Percentiles rank a stretch among this genome's conserved stretches.
These are phyloP conservation scores for Orchesellides sinensis DNA, from an alignment of 2,888 invertebrate genomes.

Conservation along the genomic window DNA sequence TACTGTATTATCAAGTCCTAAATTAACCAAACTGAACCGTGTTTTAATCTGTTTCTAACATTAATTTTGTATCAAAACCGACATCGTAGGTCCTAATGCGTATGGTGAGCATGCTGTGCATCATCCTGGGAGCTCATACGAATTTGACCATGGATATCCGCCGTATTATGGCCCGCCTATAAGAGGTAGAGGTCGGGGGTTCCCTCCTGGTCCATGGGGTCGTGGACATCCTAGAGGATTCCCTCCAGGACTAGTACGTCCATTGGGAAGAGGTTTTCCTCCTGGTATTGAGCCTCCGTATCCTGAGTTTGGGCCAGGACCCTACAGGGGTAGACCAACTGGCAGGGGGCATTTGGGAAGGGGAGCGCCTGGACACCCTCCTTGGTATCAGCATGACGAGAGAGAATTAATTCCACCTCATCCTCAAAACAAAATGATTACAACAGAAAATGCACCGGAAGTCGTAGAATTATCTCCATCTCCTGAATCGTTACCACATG, in stretches of 20 bases:
- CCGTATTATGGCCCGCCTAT: neutral
- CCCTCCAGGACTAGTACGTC: constrained; percentile 10
- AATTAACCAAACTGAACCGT: too few species aligned
- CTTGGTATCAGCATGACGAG: constrained; percentile 45
- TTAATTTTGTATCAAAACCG: too few species aligned
- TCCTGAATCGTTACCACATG: constrained; percentile 7
- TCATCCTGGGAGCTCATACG: neutral
- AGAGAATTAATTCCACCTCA: neutral
- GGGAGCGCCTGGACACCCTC: constrained; percentile 2
- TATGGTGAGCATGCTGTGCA: neutral
- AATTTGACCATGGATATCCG: constrained; percentile 28
- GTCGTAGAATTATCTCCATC: constrained; percentile 39
- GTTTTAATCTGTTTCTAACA: too few species aligned
- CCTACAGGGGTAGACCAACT: neutral
- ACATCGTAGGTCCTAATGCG: neutral
- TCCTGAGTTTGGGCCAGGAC: neutral
- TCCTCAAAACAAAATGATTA: neutral
- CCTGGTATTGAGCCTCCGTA: constrained; percentile 5
- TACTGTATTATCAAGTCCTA: too few species aligned
- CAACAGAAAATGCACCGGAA: constrained; percentile 1
- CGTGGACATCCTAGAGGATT: constrained; percentile 34
- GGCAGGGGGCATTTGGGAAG: constrained; percentile 15
- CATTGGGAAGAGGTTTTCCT: constrained; percentile 22
- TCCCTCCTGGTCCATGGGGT: neutral
- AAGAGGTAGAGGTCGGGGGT: constrained; percentile 52